Base-by-base conservation (phyloP, 2,113 vertebrate species). In the Phalacrocorax brasilianus region DNA sequence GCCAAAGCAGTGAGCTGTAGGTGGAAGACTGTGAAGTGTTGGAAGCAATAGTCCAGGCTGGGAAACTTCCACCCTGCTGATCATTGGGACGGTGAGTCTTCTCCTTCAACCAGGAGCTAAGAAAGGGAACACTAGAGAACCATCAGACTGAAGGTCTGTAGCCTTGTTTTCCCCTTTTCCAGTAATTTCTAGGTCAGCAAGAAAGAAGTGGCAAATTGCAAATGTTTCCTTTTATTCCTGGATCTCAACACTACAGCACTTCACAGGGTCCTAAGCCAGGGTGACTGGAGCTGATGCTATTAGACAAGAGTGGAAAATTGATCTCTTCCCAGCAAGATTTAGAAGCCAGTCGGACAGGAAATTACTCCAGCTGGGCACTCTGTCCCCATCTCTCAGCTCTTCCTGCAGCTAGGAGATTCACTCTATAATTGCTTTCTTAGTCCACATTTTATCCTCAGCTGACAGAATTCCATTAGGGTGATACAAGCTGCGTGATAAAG, bases 391-490 rank as follows among this genome's bases (percentile, higher is more conserved):
- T 68, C 85, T 84, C 55, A 66, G 91, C 59, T 59, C 44, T 44
- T 93, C 87, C 96, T 94, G 91, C 70, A 30, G 91, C 88, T 66
- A 61, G 47, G 42, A 62, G 96, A 97, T 86, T 83, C 89, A 90
- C 96, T 96, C 45, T 68, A 49, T 92, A 91, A 95, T 93, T 95
- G 95, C 96, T 96, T 93, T 94, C 83, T 67, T 78, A 93, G 90
- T 95, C 95, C 93, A 92, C 81, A 88, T 92, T 95, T 97, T 96
- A 92, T 95, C 85, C 89, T 89, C 91, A 87, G 74, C 66, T 84
- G 96, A 96, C 68, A 91, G 91, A 87, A 93, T 90, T 95, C 96
- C 95, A 97, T 97, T 97, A 96, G 94, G 94, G 89, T 93, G 96
- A 97, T 95, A 96, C 92, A 96, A 70, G 89, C 95, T 95, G 91